These are phyloP conservation scores for Ericerus pela DNA, from an alignment of 1,140 invertebrate genomes.

Conservation along the genomic window DNA sequence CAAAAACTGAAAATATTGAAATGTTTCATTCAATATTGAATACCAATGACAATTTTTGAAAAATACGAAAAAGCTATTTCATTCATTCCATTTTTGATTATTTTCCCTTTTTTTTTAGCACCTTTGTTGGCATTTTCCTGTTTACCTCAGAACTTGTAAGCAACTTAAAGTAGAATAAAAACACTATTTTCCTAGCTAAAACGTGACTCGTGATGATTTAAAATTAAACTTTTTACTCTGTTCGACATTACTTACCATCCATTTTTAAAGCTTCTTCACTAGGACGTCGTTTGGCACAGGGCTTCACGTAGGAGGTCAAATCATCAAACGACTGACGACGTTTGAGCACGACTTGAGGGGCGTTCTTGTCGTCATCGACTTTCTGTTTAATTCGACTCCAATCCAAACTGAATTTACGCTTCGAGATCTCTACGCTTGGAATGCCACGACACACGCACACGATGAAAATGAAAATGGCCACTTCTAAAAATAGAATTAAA, in stretches of 20 bases:
- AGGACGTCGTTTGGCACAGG: conserved; percentile 42
- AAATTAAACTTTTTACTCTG: conserved; percentile 5
- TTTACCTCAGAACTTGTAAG: no score
- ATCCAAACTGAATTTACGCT: conserved; percentile 13
- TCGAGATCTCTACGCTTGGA: conserved; percentile 22
- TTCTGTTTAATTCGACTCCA: conserved; percentile 13
- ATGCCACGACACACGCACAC: conserved; percentile 34
- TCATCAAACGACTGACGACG: conserved; percentile 20
- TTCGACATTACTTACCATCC: background rate
- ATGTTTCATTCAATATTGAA: no score
- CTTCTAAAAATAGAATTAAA: conserved; percentile 36
- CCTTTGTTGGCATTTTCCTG: no score
- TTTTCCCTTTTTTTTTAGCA: no score
- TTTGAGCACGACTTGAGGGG: conserved; percentile 5
- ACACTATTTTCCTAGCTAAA: no score
- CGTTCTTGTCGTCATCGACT: conserved; percentile 10
- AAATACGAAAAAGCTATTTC: no score
- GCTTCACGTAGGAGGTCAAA: conserved; percentile 24
- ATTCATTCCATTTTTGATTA: no score
- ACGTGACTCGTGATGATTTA: background rate
- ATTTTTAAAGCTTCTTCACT: conserved; percentile 53
- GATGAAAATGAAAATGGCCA: conserved; percentile 35
- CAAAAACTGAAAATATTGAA: no score
- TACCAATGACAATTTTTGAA: no score
- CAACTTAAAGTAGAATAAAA: no score